Evolutionary conservation across 2,888 invertebrate species (phyloP), one percentile per base, ranked within the genome.

Genomic region (Meandrusa payeni): DNA sequence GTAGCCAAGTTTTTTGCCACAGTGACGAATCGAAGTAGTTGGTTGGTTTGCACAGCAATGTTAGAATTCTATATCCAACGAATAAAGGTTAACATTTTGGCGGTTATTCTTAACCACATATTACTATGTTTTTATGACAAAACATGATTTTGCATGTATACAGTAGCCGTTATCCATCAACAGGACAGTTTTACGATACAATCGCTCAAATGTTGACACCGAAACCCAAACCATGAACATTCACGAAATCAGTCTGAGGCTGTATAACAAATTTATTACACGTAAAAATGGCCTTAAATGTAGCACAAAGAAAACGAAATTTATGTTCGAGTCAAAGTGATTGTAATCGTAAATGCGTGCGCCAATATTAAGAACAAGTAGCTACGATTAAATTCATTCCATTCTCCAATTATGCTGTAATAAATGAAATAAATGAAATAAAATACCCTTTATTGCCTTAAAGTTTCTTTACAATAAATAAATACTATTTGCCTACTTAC

Each of bases 271-370:
- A 68, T 70, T 64, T 68, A 69, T 72, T 58, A 66, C 54, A 61
- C 64, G 57, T 43, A 66, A 68, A 69, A 64, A 55, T 63, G 60
- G 61, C 63, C 62, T 47, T 68, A 70, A 70, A 66, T 51, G 39
- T 44, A 64, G 58, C 64, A 66, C 63, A 64, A 59, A 53, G 54
- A 55, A 59, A 57, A 59, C 61, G 26, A 73, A 32, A 74, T 74
- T 72, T 66, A 69, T 65, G 26, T 59, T 53, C 51, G 41, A 51
- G 57, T 54, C 55, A 50, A 58, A 50, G 47, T 53, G 64, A 69
- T 59, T 61, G 48, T 64, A 62, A 70, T 71, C 61, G 39, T 39
- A 33, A 33, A 15, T 36, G 26, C 29, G 33, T 37, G 42, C 24
- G 24, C 20, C 23, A 42, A 19, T 26, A 37, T 26, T 38, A 27